Conservation (phyloP, 2,888 invertebrate species). For the Emmelina monodactyla region DNA sequence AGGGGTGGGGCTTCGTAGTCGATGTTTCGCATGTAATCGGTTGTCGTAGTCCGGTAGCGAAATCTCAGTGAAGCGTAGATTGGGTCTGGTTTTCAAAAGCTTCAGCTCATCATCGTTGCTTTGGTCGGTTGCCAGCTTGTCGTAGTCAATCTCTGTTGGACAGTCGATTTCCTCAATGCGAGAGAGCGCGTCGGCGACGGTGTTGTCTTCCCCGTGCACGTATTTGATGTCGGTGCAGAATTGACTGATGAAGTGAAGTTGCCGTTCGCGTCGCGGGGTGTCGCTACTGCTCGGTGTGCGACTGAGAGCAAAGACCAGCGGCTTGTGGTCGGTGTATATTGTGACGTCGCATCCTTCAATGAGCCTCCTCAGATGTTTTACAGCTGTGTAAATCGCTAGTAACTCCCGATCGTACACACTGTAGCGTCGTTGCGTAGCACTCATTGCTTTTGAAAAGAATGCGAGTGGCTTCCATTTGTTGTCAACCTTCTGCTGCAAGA, state of each 20-base stretch:
- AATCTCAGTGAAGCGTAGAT: no score
- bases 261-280: slow-evolving; percentile 13
- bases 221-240: slow-evolving; percentile 14
- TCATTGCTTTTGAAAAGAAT: slow-evolving; percentile 15
- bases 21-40: no score
- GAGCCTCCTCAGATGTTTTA: slow-evolving; percentile 12
- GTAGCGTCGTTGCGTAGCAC: slow-evolving; percentile 13
- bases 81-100: no score
- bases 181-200: slow-evolving; percentile 17
- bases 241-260: slow-evolving; percentile 16
- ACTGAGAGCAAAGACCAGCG: slow-evolving; percentile 11
- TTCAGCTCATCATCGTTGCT: no score
- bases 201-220: slow-evolving; percentile 13
- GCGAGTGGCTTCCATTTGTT: slow-evolving; percentile 15
- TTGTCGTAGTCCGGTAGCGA: no score
- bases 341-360: slow-evolving; percentile 13
- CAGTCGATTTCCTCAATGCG: slow-evolving; percentile 12
- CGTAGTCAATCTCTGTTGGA: slow-evolving; percentile 7
- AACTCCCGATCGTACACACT: slow-evolving; percentile 17
- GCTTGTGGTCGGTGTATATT: slow-evolving; percentile 16
- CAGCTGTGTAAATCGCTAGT: slow-evolving; percentile 15
- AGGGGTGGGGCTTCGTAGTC: slow-evolving; percentile 3
- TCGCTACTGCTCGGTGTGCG: slow-evolving; percentile 9
- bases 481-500: slow-evolving; percentile 13
- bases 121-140: no score